These are phyloP conservation scores for Sturnira hondurensis DNA, from an alignment of 2,113 vertebrate species.

Conservation along the genomic window DNA sequence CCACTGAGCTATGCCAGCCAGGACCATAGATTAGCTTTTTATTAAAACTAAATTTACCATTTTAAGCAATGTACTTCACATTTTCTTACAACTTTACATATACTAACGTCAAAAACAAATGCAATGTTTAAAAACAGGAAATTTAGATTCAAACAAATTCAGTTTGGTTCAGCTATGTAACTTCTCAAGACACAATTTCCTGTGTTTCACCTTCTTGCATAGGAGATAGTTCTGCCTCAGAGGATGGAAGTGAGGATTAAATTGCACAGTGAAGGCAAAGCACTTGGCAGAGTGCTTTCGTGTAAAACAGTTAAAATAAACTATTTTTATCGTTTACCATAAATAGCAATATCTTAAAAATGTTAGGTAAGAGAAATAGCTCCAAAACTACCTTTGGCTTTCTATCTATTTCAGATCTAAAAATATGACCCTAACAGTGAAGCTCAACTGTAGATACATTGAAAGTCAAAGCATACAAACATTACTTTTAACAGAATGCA, in stretches of 20 bases:
- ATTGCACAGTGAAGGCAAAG: not conserved
- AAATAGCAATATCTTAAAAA: not conserved
- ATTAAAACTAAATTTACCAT: not conserved
- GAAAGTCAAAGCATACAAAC: not conserved
- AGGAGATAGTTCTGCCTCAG: not conserved
- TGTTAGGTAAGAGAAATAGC: not conserved
- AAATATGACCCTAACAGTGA: conserved; percentile 27
- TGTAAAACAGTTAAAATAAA: not conserved
- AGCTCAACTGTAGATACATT: not conserved
- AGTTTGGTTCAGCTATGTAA: not conserved
- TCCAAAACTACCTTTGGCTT: not conserved
- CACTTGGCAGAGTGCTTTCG: not conserved
- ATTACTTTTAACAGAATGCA: not conserved
- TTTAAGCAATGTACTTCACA: not conserved
- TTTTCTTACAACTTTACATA: not conserved
- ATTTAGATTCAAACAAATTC: not conserved
- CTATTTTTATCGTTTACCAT: not conserved
- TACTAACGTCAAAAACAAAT: not conserved
- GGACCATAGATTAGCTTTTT: not conserved
- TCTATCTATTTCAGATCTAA: conserved; percentile 1
- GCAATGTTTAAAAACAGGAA: not conserved
- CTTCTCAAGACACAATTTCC: not conserved
- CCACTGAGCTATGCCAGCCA: too few species aligned
- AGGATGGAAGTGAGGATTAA: not conserved
- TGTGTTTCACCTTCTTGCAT: not conserved